Conservation (phyloP, 2,113 vertebrate species). For the Loxodonta africana region DNA sequence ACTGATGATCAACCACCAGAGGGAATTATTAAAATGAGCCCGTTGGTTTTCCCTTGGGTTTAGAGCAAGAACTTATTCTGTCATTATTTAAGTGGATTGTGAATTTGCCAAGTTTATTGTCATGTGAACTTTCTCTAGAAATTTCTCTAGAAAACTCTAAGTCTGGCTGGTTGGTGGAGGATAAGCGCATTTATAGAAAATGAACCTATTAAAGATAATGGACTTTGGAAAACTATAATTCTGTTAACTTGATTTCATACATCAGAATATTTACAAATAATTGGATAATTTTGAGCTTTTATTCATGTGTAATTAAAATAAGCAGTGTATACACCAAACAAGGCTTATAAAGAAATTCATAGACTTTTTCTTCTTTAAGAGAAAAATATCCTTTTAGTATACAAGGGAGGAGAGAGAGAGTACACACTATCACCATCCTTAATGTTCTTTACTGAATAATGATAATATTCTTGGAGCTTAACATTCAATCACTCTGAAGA, state of each 20-base stretch:
- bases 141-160: neutral
- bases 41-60: neutral
- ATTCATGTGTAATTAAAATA: neutral
- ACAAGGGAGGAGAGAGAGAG: neutral
- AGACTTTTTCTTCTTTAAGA: neutral
- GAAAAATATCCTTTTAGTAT: neutral
- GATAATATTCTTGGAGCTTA: neutral
- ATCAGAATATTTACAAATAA: neutral
- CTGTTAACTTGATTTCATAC: neutral
- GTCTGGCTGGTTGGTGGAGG: neutral
- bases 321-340: neutral
- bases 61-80: neutral
- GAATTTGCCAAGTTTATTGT: neutral
- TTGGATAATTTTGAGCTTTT: neutral
- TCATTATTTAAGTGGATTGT: slow-evolving; percentile 12
- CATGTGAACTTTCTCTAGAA: neutral
- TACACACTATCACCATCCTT: neutral
- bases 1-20: neutral
- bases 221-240: neutral
- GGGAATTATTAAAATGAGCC: neutral
- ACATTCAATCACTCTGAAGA: neutral
- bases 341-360: neutral
- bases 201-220: neutral
- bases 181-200: neutral
- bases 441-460: neutral